Conservation (phyloP, 2,797 vertebrate species). For the Rousettus madagascariensis region DNA sequence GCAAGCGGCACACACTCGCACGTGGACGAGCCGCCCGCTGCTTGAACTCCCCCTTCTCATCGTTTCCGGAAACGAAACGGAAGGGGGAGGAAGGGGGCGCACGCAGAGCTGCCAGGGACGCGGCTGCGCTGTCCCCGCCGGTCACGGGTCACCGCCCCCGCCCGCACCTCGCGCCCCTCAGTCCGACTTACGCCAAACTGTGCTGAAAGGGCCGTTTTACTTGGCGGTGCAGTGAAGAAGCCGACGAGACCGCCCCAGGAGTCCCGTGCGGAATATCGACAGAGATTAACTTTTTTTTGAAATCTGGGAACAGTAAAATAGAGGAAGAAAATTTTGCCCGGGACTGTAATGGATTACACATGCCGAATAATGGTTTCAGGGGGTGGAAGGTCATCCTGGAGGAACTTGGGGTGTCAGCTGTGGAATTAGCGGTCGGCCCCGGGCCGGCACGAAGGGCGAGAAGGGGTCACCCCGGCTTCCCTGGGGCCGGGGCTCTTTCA, state of each 20-base stretch:
- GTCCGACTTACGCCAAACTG: accelerated
- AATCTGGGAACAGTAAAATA: not conserved
- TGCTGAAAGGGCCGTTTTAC: not conserved
- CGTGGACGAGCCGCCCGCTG: not conserved
- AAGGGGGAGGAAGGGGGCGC: not conserved
- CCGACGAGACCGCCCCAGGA: not conserved
- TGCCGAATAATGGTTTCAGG: not conserved
- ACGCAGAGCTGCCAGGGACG: not conserved
- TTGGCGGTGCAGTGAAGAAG: not conserved
- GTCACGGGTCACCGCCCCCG: accelerated
- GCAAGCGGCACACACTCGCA: no score
- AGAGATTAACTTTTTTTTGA: not conserved
- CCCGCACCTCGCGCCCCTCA: not conserved
- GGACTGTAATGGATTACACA: not conserved
- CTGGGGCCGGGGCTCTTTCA: not conserved
- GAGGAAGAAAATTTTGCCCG: not conserved
- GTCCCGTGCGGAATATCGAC: not conserved
- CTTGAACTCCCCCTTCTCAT: not conserved
- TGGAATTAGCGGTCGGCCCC: accelerated
- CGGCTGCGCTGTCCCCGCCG: not conserved
- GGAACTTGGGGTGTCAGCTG: no score
- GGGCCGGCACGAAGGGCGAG: not conserved
- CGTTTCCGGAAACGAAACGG: not conserved
- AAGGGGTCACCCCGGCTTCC: accelerated
- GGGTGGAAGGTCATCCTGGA: not conserved